Evolutionary conservation across 2,113 vertebrate species (phyloP), one percentile per base, ranked within the genome.

Genomic region (Eurystomus gularis): DNA sequence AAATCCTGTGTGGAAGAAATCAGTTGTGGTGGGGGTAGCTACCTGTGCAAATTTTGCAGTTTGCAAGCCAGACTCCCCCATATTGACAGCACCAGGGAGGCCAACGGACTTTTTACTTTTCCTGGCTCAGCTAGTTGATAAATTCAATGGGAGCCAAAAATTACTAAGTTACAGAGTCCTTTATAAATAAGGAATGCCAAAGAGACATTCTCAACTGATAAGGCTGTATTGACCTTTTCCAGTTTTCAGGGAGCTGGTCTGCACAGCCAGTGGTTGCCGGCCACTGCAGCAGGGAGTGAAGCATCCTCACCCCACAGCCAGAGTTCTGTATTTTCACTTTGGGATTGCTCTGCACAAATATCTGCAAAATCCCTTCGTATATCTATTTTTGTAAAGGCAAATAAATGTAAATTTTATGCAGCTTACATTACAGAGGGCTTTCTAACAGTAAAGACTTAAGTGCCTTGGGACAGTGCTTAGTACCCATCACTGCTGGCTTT

Each of bases 121-220:
- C 12, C 62, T 90, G 55, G 20, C 39, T 71, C 57, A 92, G 64
- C 39, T 40, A 57, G 46, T 21, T 89, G 70, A 57, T 76, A 80
- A 84, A 71, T 21, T 26, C 24, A 40, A 28, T 49, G 37, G 24
- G 31, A 80, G 33, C 18, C 21, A 33, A 28, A 84, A 61, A 19
- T 73, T 61, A 35, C 23, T 33, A 90, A 75, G 65, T 6, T 79
- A 35, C 26, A 35, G 35, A 66, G 62, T 51, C 62, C 51, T 81
- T 87, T 66, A 84, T 91, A 91, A 91, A 81, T 76, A 91, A 84
- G 35, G 81, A 81, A 84, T 68, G 40, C 33, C 28, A 29, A 76
- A 84, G 52, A 76, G 18, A 46, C 35, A 81, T 66, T 84, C 69
- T 66, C 28, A 51, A 33, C 52, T 26, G 52, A 61, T 61, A 81